Base-by-base conservation (phyloP, 2,797 vertebrate genomes). In the Acanthurus lineatus region DNA sequence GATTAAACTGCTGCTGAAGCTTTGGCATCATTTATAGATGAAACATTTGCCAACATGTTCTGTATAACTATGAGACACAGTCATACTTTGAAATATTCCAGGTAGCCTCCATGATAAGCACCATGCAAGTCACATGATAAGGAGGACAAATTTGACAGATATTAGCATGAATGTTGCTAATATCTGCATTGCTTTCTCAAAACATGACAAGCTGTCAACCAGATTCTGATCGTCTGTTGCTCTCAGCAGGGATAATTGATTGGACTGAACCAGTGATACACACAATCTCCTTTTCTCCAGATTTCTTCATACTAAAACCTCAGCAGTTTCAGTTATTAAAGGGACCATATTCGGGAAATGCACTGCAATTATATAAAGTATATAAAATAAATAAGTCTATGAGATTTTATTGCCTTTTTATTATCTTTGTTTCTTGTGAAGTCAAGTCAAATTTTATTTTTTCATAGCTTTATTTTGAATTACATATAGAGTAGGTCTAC, bases 221-320 rank as follows among this genome's bases (percentile, higher is more conserved):
- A 3, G 2, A 57, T 40, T 63, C 17, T 82, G 20, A 76, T 62
- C 48, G n/a, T 64, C 35, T 72, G 1, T 72, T 76, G 67, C 56
- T 85, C 51, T 80, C 47, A 77, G 47, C 73, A 92, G 86, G 22
- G 9, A 66, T 62, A 44, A 63, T 69, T 7, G 0, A 60, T 44
- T 69, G 48, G 70, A 53, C 28, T 40, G 22, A 69, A 17, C 35
- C 35, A n/a, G 15, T 16, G 38, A 49, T 19, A 9, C 19, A 61
- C 40, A 60, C 35, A 45, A 19, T 32, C 38, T 47, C 20, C 52
- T 56, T 20, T 64, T 56, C 32, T 56, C 3, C 58, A 25, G 19
- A 12, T 48, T 25, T 70, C 77, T 70, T 25, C 0, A 53, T 63
- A 42, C 49, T 28, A 61, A 45, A 38, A 35, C 58, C 4, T 32